Percentiles rank a stretch among this genome's conserved stretches.
Evolutionary conservation across 2,113 vertebrate genomes (phyloP).

Genomic region (Hippolais icterina): DNA sequence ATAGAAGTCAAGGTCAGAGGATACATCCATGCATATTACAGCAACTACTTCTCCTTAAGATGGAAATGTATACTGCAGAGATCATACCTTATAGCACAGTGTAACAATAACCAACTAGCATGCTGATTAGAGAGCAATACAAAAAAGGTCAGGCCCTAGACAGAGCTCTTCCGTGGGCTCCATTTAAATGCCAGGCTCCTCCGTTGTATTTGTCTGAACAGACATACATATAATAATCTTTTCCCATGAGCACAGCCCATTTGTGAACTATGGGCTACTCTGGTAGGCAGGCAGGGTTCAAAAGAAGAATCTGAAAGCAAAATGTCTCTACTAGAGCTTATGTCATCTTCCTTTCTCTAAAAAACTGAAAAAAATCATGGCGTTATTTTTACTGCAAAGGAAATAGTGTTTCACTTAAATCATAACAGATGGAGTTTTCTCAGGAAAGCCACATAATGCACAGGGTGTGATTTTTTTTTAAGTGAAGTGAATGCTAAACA

Average conservation of each 20-base stretch:
- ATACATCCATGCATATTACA: not conserved
- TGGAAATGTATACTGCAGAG: constrained; percentile 26
- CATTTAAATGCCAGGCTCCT: constrained; percentile 51
- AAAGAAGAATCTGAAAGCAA: constrained; percentile 45
- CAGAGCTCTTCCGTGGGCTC: not conserved
- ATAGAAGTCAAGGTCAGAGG: not conserved
- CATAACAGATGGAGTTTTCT: constrained; percentile 54
- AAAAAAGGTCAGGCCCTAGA: constrained; percentile 49
- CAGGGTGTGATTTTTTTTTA: constrained; percentile 48
- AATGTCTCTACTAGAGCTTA: constrained; percentile 15
- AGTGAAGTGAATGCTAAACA: constrained; percentile 40
- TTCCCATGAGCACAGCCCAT: constrained; percentile 33
- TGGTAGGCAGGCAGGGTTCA: constrained; percentile 25
- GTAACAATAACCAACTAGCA: constrained; percentile 49
- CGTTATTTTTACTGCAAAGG: constrained; percentile 37
- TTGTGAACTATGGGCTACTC: constrained; percentile 27
- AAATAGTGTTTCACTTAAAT: constrained; percentile 37
- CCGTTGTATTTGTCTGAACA: constrained; percentile 40
- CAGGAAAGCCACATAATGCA: constrained; percentile 58
- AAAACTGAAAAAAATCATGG: not conserved
- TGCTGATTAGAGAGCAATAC: constrained; percentile 50
- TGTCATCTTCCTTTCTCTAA: constrained; percentile 2
- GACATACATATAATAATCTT: constrained; percentile 45
- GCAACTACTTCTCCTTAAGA: not conserved
- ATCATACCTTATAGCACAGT: constrained; percentile 13